A percentile compares a stretch with the other conserved stretches of the same genome.
phyloP scores from a whole-genome alignment of 2,797 vertebrate species.

The Coregonus ussuriensis region DNA sequence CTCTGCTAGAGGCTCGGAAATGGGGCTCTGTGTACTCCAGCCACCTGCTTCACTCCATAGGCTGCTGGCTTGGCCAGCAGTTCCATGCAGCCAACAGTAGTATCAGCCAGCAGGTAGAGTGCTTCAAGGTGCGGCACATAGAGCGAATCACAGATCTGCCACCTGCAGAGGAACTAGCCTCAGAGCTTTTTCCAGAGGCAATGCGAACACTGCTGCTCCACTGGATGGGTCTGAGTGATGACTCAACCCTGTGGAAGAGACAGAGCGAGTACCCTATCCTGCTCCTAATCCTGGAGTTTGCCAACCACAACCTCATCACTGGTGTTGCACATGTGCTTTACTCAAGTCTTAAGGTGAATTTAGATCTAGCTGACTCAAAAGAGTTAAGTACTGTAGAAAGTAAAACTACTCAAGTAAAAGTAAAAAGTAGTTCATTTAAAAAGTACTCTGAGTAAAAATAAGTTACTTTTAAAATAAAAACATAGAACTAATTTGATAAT shows the following conservation, averaged over 20 bases:
- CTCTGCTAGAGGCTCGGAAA: constrained; percentile 64
- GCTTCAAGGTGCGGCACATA: constrained; percentile 81
- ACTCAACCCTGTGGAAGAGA: constrained; percentile 72
- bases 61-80: constrained; percentile 78
- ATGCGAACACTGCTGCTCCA: constrained; percentile 79
- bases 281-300: constrained; percentile 84
- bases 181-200: constrained; percentile 80
- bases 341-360: constrained; percentile 72
- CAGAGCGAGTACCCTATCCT: constrained; percentile 83
- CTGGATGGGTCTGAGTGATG: constrained; percentile 83
- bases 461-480: no score
- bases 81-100: constrained; percentile 76
- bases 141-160: constrained; percentile 81
- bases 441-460: no score
- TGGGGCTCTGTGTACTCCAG: constrained; percentile 71
- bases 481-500: no score
- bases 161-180: constrained; percentile 77
- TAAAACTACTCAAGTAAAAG: no score
- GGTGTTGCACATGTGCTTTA: constrained; percentile 85
- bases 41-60: constrained; percentile 67
- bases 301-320: constrained; percentile 85
- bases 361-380: constrained; percentile 59
- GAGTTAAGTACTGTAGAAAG: neutral
- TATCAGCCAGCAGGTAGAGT: constrained; percentile 80
- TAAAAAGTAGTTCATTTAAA: no score